phyloP scores from a whole-genome alignment of 1,140 invertebrate species.

The Euglossa dilemma region DNA sequence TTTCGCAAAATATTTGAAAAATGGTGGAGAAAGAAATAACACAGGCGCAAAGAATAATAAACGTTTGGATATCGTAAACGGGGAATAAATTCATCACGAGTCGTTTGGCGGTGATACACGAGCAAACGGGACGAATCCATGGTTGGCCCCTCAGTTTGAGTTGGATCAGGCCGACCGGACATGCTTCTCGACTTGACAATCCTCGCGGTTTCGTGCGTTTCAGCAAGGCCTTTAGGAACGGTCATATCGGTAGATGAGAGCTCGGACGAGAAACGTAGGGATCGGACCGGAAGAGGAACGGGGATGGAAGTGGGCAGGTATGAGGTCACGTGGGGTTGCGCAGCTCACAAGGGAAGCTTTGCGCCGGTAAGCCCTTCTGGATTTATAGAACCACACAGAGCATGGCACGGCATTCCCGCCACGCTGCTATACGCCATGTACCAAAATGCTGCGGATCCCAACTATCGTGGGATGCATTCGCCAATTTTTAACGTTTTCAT shows the following conservation, averaged over 20 bases:
- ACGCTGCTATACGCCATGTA: slow-evolving; percentile 74
- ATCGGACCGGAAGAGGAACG: slow-evolving; percentile 20
- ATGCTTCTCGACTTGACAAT: slow-evolving; percentile 34
- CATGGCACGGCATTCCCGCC: slow-evolving; percentile 65
- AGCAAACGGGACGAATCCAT: background rate
- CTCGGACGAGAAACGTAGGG: slow-evolving; percentile 25
- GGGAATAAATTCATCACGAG: background rate
- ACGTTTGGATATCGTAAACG: background rate
- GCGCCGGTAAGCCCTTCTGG: slow-evolving; percentile 76
- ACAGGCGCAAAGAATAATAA: background rate
- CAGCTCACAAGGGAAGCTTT: slow-evolving; percentile 75
- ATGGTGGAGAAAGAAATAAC: too few species aligned
- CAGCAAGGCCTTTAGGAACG: slow-evolving; percentile 24
- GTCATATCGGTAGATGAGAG: slow-evolving; percentile 32
- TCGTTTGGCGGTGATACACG: background rate
- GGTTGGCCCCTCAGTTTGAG: slow-evolving; percentile 3
- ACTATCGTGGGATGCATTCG: slow-evolving; percentile 51
- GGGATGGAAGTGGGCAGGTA: slow-evolving; percentile 51
- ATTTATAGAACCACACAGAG: slow-evolving; percentile 79
- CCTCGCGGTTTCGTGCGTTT: slow-evolving; percentile 40
- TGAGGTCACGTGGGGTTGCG: slow-evolving; percentile 62
- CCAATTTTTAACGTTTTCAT: slow-evolving; percentile 56
- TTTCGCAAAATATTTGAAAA: too few species aligned
- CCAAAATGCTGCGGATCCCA: slow-evolving; percentile 75
- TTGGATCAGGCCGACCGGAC: slow-evolving; percentile 27